Conservation (phyloP, 2,797 vertebrate genomes). For the Petrocephalus schoutedeni region DNA sequence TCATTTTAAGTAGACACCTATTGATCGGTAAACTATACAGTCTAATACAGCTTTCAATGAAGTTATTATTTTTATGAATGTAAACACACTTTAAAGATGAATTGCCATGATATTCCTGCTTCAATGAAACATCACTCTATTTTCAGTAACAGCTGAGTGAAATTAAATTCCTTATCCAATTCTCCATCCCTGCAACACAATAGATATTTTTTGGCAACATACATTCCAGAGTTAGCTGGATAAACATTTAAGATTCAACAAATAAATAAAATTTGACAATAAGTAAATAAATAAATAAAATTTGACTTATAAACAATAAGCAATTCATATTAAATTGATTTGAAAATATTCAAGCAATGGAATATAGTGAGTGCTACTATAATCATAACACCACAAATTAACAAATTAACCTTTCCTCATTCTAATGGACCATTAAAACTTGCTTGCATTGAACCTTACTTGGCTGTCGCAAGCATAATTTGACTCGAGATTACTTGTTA, state of each 20-base stretch:
- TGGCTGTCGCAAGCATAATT: conserved; percentile 31
- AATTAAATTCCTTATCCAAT: not conserved
- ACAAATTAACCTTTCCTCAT: conserved; percentile 31
- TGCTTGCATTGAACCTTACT: conserved; percentile 25
- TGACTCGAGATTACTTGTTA: conserved; percentile 33
- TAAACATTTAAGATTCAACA: conserved; percentile 15
- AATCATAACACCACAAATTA: not conserved
- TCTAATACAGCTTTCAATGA: not conserved
- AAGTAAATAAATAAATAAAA: conserved; percentile 17
- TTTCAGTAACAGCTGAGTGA: not conserved
- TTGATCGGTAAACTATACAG: not conserved
- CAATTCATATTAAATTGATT: not conserved
- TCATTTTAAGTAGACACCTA: not conserved
- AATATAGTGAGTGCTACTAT: not conserved
- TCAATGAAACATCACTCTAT: not conserved
- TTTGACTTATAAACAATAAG: not conserved
- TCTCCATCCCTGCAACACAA: not conserved
- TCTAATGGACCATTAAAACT: conserved; percentile 36
- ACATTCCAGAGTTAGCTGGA: conserved; percentile 14
- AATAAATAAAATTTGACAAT: conserved; percentile 15
- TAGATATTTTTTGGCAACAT: not conserved
- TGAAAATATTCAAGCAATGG: not conserved
- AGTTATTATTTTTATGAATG: not conserved
- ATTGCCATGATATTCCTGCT: not conserved
- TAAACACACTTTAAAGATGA: not conserved